Conservation (phyloP, 2,113 vertebrate genomes). For the Sciurus niger region DNA sequence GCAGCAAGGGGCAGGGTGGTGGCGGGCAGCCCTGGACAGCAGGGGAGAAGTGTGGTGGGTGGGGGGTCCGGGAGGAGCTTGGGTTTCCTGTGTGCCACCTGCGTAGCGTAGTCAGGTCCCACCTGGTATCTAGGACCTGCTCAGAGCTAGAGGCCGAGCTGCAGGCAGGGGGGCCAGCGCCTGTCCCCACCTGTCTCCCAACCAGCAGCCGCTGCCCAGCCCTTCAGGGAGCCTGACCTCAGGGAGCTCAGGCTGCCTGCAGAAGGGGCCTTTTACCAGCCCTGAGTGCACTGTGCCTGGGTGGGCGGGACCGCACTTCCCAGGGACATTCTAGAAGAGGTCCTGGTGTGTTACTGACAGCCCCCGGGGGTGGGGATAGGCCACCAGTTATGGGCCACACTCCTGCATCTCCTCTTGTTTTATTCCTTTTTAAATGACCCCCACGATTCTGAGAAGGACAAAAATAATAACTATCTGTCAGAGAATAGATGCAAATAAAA, state of each 20-base stretch:
- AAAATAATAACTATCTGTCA: neutral
- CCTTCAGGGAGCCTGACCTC: neutral
- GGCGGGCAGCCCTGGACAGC: neutral
- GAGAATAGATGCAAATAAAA: constrained; percentile 43
- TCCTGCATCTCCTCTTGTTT: neutral
- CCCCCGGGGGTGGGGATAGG: neutral
- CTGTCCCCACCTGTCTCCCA: too few relatives aligned
- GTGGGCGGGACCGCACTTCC: neutral
- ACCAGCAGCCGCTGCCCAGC: neutral
- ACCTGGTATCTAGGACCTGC: neutral
- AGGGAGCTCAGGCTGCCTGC: neutral
- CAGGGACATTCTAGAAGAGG: neutral
- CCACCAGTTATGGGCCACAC: neutral
- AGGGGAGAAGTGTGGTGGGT: neutral
- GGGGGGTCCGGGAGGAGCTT: neutral
- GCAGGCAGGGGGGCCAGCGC: neutral
- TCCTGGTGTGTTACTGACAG: neutral
- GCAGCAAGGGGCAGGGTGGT: neutral
- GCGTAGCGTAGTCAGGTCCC: neutral
- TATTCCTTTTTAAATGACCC: neutral
- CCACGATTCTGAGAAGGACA: neutral
- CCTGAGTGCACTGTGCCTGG: neutral
- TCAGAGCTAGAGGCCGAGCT: neutral
- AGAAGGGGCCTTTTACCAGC: too few relatives aligned
- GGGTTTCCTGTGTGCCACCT: neutral